These are phyloP conservation scores for Heliocidaris tuberculata DNA, from an alignment of 35 echinoderm and acorn worm species.

Conservation along the genomic window DNA sequence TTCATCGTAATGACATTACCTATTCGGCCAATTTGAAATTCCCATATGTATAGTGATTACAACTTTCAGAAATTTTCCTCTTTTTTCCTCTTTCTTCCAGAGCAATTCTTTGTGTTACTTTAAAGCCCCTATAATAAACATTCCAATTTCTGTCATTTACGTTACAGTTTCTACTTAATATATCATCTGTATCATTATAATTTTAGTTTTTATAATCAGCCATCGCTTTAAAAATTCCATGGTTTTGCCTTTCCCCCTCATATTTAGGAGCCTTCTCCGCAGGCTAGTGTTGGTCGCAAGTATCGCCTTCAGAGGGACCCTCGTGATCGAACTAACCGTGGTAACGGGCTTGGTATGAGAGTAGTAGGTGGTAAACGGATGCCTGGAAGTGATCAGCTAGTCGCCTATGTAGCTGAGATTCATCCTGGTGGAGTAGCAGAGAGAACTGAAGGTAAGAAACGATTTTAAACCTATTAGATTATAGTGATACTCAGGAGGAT, in stretches of 20 bases:
- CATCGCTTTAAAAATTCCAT: not conserved
- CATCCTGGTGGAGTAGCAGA: conserved; percentile 76
- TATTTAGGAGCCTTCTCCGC: conserved; percentile 21
- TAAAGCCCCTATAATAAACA: too few species aligned
- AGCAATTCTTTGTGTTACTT: too few species aligned
- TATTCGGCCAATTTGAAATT: too few species aligned
- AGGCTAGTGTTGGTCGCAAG: conserved; percentile 37
- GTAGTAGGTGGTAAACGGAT: conserved; percentile 91
- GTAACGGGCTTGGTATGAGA: conserved; percentile 83
- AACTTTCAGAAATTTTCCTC: too few species aligned
- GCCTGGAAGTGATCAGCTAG: conserved; percentile 81
- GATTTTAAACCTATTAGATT: not conserved
- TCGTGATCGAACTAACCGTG: conserved; percentile 68
- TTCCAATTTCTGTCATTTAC: too few species aligned
- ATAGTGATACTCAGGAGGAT: not conserved
- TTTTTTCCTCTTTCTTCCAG: too few species aligned
- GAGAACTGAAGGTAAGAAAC: conserved; percentile 60
- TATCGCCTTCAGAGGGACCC: conserved; percentile 73
- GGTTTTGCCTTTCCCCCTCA: not conserved
- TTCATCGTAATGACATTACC: too few species aligned
- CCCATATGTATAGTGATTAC: too few species aligned
- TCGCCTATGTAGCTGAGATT: conserved; percentile 93
- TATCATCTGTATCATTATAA: too few species aligned
- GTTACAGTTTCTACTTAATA: too few species aligned
- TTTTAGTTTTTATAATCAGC: too few species aligned